A percentile compares a stretch with the other conserved stretches of the same genome.
Conservation (phyloP, 1,140 invertebrate genomes). For the Brachionus rubens region DNA sequence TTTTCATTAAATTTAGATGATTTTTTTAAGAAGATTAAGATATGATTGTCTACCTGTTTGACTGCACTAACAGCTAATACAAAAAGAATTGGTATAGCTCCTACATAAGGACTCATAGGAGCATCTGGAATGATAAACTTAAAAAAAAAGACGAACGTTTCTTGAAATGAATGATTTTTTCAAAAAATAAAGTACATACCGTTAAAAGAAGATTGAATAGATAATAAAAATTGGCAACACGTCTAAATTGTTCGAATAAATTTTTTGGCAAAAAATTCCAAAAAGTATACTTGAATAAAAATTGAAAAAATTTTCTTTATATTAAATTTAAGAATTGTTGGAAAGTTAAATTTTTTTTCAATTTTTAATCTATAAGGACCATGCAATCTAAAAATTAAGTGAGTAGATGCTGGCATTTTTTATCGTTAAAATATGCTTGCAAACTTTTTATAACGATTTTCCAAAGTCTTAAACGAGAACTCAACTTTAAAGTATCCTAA, state of each 20-base stretch:
- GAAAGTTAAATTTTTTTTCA: slow-evolving; percentile 6
- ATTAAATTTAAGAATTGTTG: neutral
- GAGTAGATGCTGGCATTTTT: too few species aligned
- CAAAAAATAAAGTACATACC: slow-evolving; percentile 59
- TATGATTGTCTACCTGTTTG: slow-evolving; percentile 54
- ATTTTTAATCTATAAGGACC: too few species aligned
- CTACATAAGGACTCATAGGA: slow-evolving; percentile 65
- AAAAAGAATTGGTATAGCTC: slow-evolving; percentile 72
- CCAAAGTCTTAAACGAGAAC: too few species aligned
- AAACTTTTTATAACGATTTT: too few species aligned
- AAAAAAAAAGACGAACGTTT: neutral
- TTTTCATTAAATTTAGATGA: neutral
- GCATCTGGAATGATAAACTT: slow-evolving; percentile 45
- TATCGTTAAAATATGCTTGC: too few species aligned
- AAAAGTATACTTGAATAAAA: slow-evolving; percentile 81
- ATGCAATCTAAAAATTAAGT: too few species aligned
- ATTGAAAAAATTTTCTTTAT: too few species aligned
- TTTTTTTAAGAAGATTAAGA: too few species aligned
- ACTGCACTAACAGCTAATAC: slow-evolving; percentile 73
- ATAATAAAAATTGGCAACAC: slow-evolving; percentile 82
- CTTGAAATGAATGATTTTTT: neutral
- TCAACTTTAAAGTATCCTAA: too few species aligned
- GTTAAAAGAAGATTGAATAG: slow-evolving; percentile 69
- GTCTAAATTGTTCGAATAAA: slow-evolving; percentile 76
- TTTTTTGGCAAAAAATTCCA: slow-evolving; percentile 79